These are phyloP conservation scores for Ambastaia sidthimunki DNA, from an alignment of 2,797 vertebrate genomes.

Conservation along the genomic window DNA sequence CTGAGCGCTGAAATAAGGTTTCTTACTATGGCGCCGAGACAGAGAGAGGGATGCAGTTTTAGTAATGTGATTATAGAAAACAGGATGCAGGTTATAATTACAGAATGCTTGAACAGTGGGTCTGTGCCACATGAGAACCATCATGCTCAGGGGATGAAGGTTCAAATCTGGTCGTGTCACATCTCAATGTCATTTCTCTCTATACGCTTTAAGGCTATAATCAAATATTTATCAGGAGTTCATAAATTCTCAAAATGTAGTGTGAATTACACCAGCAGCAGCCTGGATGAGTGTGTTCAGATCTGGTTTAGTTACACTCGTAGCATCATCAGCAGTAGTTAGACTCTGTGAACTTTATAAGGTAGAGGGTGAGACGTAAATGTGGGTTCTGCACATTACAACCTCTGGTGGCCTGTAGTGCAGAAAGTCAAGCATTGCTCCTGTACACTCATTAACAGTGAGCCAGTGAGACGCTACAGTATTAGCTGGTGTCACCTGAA, in stretches of 20 bases:
- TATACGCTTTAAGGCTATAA: no score
- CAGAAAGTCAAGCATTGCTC: background rate
- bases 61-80: conserved; percentile 50
- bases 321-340: no score
- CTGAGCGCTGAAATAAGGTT: conserved; percentile 49
- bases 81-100: no score
- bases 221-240: no score
- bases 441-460: no score
- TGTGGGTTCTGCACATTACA: background rate
- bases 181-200: background rate
- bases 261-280: no score
- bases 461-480: no score
- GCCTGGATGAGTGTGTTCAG: no score
- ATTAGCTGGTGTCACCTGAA: background rate
- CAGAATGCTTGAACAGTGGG: background rate
- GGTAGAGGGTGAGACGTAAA: no score
- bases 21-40: conserved; percentile 33
- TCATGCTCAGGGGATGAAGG: background rate
- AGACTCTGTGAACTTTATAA: background rate
- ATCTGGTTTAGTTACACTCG: no score
- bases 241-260: no score
- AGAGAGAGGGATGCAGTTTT: conserved; percentile 7
- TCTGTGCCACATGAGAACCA: background rate
- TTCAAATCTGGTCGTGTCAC: background rate
- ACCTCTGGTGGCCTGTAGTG: background rate